phyloP scores from a whole-genome alignment of 2,888 invertebrate species.

The Hypsopygia costalis region DNA sequence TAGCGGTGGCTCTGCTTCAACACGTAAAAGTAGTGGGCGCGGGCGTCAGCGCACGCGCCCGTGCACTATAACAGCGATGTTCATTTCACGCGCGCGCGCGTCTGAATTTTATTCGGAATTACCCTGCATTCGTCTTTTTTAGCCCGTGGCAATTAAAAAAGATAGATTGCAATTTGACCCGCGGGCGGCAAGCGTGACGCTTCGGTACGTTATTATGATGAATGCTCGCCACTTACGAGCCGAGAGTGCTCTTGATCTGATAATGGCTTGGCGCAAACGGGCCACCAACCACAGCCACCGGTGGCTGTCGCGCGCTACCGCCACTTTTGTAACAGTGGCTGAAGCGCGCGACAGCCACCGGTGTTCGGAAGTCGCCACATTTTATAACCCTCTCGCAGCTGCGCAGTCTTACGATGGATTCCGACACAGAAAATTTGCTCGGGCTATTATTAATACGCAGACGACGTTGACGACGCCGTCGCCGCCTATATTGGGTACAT shows the following conservation, averaged over 20 bases:
- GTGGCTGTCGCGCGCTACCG: too few relatives aligned
- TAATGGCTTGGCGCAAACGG: conserved; percentile 50
- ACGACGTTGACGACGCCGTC: too few relatives aligned
- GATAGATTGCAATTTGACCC: conserved; percentile 77
- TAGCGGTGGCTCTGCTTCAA: conserved; percentile 38
- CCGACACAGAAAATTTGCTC: too few relatives aligned
- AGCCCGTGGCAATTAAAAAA: conserved; percentile 73
- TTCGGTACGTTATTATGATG: conserved; percentile 69
- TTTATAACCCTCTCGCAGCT: too few relatives aligned
- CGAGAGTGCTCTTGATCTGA: conserved; percentile 63
- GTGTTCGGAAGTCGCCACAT: too few relatives aligned
- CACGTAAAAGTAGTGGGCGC: conserved; percentile 24
- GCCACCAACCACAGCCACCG: too few relatives aligned
- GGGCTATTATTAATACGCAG: too few relatives aligned
- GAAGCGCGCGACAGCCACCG: too few relatives aligned
- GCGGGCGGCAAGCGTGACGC: conserved; percentile 70
- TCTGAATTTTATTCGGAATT: conserved; percentile 57
- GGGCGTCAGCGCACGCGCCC: conserved; percentile 31
- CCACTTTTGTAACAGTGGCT: too few relatives aligned
- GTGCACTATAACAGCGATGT: conserved; percentile 33
- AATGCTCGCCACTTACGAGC: conserved; percentile 56
- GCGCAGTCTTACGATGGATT: too few relatives aligned
- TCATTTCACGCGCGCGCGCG: conserved; percentile 66
- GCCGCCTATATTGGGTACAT: too few relatives aligned
- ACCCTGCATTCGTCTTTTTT: conserved; percentile 59